Evolutionary conservation across 2,113 vertebrate species (phyloP).

Genomic region (Micronisus gabar): DNA sequence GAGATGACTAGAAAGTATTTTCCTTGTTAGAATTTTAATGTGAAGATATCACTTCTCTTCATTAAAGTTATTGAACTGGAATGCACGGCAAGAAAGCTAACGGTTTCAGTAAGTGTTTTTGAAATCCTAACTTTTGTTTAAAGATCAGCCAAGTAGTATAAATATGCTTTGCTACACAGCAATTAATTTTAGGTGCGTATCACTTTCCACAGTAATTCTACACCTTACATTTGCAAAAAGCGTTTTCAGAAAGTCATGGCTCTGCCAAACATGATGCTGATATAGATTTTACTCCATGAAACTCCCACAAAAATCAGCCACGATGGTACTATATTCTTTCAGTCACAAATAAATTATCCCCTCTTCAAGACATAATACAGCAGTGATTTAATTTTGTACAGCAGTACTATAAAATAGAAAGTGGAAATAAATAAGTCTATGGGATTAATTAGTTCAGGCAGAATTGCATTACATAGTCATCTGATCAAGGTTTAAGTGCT

Average conservation of each 20-base stretch:
- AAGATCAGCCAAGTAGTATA: neutral
- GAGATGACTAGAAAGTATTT: constrained; percentile 5
- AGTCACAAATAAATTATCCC: neutral
- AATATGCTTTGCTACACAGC: neutral
- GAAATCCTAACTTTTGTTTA: constrained; percentile 26
- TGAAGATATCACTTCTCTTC: neutral
- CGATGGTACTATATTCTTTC: neutral
- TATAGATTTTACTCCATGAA: neutral
- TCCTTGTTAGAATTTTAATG: neutral
- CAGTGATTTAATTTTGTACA: neutral
- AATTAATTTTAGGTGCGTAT: neutral
- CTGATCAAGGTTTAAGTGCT: neutral
- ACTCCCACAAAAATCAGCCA: neutral
- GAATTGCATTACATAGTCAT: neutral
- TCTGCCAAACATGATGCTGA: neutral
- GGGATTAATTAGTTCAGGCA: neutral
- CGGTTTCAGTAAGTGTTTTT: neutral
- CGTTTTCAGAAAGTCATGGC: neutral
- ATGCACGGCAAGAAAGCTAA: neutral
- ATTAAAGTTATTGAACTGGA: neutral
- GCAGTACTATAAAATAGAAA: neutral
- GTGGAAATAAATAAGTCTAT: neutral
- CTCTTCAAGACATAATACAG: neutral
- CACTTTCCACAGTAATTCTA: neutral
- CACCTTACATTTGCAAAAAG: neutral